phyloP scores from a whole-genome alignment of 2,113 vertebrate species.

The Deroptyus accipitrinus region DNA sequence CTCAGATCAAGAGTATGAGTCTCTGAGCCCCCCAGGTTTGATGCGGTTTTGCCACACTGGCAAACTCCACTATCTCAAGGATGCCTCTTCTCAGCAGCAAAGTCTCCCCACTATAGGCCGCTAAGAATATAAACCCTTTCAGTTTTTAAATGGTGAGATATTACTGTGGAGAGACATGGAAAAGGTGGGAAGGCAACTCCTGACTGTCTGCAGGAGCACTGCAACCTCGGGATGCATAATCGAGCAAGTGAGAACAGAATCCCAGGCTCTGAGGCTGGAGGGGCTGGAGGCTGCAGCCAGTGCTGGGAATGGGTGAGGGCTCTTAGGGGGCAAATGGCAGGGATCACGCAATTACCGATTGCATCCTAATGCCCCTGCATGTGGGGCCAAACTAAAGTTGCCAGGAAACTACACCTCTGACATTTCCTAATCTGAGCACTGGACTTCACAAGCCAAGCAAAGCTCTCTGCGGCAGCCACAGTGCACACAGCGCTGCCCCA shows the following conservation, averaged over 20 bases:
- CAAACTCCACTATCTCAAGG: neutral
- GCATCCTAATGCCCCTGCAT: neutral
- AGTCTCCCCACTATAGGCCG: neutral
- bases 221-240: accelerated
- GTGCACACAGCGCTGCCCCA: accelerated
- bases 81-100: accelerated
- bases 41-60: neutral
- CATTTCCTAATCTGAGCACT: neutral
- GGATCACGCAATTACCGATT: accelerated
- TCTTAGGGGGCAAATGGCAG: neutral
- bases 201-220: neutral
- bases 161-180: neutral
- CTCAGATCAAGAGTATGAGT: neutral
- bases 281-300: neutral
- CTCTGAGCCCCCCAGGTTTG: neutral
- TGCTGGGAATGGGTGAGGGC: neutral
- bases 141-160: neutral
- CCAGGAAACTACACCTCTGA: neutral
- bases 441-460: accelerated
- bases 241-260: accelerated
- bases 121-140: neutral
- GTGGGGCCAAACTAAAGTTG: neutral
- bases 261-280: neutral
- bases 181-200: neutral
- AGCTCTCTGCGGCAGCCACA: neutral